Base-by-base conservation (phyloP, 35 echinoderm and acorn worm genomes). In the Chiridota heheva region DNA sequence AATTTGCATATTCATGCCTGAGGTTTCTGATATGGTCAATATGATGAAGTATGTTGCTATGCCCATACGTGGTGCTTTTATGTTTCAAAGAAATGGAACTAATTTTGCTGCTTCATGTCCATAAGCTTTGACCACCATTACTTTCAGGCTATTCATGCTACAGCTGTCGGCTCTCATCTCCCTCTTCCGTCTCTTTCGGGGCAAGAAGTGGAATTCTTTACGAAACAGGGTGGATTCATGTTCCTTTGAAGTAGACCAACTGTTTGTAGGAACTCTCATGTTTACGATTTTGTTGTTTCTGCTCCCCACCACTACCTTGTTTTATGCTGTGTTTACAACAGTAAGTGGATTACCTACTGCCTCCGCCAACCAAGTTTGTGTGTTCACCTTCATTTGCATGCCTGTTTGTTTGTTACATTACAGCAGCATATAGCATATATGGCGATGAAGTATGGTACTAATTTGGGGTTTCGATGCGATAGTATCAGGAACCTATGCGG, bases 141-240 rank as follows among this genome's bases (percentile, higher is more conserved):
- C n/a, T 62, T 32, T 17, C 42, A 96, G 92, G 80, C 81, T 96
- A 18, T 96, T 90, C 83, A 84, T 40, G 12, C 51, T 97, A 53
- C 94, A 97, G 68, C 55, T 97, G n/a, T 79, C 84, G 5, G 85
- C 77, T 6, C 44, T 97, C 38, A 51, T 78, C 26, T 83, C 94
- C 5, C 60, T 91, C 3, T 91, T 78, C 0, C 55, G 89, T 28
- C 78, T 97, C 6, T 97, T 97, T 60, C 82, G 87, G 43, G 94
- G 94, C n/a, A 97, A 89, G 46, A 97, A 97, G 32, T 97, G 88
- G 94, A 97, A 97, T 57, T 88, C 91, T 8, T 68, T 97, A 18
- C 84, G 94, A 34, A 85, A 84, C 36, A 39, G 94, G n/a, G 88
- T 97, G 2, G 94, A 97, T 60, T 91, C 94, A 22, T 90, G 94